Conservation (phyloP, 2,888 invertebrate genomes). For the Lithophane socia region DNA sequence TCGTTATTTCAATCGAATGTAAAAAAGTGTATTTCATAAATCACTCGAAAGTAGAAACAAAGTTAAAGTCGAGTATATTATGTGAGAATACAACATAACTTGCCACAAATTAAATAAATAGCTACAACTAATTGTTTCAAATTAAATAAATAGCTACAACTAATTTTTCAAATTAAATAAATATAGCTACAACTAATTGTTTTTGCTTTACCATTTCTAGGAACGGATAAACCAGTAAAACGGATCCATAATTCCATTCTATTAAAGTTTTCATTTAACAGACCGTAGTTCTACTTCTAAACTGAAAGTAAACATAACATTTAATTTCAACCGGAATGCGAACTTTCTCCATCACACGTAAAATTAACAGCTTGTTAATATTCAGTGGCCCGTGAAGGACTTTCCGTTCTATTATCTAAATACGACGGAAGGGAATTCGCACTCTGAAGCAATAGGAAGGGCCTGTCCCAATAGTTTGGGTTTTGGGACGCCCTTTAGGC, state of each 20-base stretch:
- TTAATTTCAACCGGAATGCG: slow-evolving; percentile 48
- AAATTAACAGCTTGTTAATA: slow-evolving; percentile 62
- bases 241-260: neutral
- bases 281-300: slow-evolving; percentile 18
- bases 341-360: slow-evolving; percentile 58
- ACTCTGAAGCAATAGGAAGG: slow-evolving; percentile 22
- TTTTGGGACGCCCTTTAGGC: neutral
- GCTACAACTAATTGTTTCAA: neutral
- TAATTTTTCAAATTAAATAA: too few species aligned
- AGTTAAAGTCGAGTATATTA: neutral
- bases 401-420: slow-evolving; percentile 58
- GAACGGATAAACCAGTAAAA: slow-evolving; percentile 7
- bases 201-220: neutral
- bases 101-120: neutral
- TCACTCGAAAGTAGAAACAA: neutral
- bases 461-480: neutral
- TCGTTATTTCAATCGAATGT: neutral
- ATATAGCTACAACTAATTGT: neutral
- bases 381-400: slow-evolving; percentile 39
- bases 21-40: neutral
- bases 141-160: too few species aligned
- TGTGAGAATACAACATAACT: neutral
- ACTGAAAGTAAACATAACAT: slow-evolving; percentile 57
- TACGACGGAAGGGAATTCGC: slow-evolving; percentile 28
- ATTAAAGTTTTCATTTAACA: slow-evolving; percentile 33